phyloP scores from a whole-genome alignment of 2,888 invertebrate genomes.

The Odontothrips loti region DNA sequence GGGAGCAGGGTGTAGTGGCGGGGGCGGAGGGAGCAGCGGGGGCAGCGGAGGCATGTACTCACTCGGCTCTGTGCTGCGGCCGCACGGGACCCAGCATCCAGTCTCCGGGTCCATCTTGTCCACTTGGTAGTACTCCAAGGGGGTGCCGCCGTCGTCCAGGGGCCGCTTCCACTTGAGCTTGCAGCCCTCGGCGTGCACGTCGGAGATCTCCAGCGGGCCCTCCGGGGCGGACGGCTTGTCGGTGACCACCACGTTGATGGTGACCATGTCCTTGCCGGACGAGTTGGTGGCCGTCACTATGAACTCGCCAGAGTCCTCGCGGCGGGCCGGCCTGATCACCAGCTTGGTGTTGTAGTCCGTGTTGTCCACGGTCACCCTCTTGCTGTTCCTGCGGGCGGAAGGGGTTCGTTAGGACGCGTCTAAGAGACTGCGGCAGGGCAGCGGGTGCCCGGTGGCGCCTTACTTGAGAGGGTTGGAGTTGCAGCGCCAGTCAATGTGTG shows the following conservation, averaged over 20 bases:
- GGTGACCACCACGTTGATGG: constrained; percentile 74
- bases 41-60: constrained; percentile 42
- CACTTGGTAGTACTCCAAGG: constrained; percentile 92
- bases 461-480: constrained; percentile 70
- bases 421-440: too few species aligned
- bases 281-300: constrained; percentile 80
- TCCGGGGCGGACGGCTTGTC: constrained; percentile 85
- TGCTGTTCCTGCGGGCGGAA: constrained; percentile 43
- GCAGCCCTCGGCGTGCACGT: constrained; percentile 89
- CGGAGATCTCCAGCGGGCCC: constrained; percentile 78
- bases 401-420: too few species aligned
- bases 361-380: constrained; percentile 75
- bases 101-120: constrained; percentile 91
- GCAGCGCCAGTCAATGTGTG: constrained; percentile 87
- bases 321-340: constrained; percentile 70
- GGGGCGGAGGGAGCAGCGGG: too few species aligned
- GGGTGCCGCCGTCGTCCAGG: constrained; percentile 89
- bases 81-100: constrained; percentile 84
- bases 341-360: constrained; percentile 85
- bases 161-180: constrained; percentile 95
- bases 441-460: background rate
- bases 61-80: constrained; percentile 76
- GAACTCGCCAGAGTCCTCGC: constrained; percentile 83
- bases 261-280: constrained; percentile 80
- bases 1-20: too few species aligned